Conservation (phyloP, 2,113 vertebrate genomes). For the Ptilorrhoa leucosticta region DNA sequence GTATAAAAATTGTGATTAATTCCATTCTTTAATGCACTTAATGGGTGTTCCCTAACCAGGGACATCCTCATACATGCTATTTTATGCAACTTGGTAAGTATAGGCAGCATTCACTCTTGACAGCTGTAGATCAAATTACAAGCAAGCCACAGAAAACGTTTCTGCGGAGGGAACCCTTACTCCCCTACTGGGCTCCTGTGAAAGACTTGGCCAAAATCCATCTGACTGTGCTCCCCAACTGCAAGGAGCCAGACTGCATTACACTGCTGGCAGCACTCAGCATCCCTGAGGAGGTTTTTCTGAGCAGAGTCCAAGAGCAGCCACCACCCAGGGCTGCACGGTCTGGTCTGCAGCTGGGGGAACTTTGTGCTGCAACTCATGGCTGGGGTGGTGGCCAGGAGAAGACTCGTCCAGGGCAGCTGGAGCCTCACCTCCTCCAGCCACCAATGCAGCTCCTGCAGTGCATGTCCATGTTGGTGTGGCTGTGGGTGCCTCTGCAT, state of each 20-base stretch:
- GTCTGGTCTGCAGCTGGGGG: slow-evolving; percentile 21
- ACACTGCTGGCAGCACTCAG: slow-evolving; percentile 15
- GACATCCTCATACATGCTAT: neutral
- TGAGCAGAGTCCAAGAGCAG: neutral
- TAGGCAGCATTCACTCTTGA: neutral
- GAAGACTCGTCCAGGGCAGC: neutral
- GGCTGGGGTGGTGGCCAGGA: neutral
- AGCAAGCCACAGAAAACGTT: slow-evolving; percentile 13
- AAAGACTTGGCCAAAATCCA: slow-evolving; percentile 37
- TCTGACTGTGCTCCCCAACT: slow-evolving; percentile 8
- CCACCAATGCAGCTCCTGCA: neutral
- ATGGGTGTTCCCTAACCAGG: slow-evolving; percentile 16
- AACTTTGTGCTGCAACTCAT: neutral
- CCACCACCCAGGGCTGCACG: neutral
- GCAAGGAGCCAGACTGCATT: slow-evolving; percentile 1
- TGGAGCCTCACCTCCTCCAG: neutral
- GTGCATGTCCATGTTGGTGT: rapidly evolving
- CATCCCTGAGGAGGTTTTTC: neutral
- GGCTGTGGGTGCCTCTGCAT: neutral
- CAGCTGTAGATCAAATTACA: slow-evolving; percentile 17
- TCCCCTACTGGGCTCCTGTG: neutral
- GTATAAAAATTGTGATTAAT: neutral
- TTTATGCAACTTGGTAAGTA: neutral
- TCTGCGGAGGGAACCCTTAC: slow-evolving; percentile 8
- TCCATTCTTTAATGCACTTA: neutral